Conservation (phyloP, 2,888 invertebrate genomes). For the Cheilosia urbana region DNA sequence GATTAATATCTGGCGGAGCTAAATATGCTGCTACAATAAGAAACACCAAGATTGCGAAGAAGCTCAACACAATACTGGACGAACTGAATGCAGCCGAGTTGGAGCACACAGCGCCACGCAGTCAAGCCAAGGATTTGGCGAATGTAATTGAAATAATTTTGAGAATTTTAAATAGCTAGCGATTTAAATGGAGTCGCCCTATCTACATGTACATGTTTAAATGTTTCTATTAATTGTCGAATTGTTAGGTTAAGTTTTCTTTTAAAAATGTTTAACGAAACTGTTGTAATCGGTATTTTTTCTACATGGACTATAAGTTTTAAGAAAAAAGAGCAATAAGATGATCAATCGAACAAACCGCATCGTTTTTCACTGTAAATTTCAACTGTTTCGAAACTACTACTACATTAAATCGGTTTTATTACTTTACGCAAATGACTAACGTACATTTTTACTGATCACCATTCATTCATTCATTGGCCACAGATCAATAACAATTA, state of each 20-base stretch:
- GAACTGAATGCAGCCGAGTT: constrained; percentile 70
- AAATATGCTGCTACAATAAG: constrained; percentile 81
- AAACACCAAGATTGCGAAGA: constrained; percentile 79
- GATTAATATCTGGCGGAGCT: constrained; percentile 80
- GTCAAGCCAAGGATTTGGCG: constrained; percentile 77
- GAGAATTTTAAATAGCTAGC: constrained; percentile 77
- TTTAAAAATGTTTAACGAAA: constrained; percentile 12
- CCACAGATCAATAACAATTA: no score
- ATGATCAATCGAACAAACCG: constrained; percentile 45
- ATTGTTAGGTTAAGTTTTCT: constrained; percentile 44
- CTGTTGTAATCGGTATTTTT: constrained; percentile 49
- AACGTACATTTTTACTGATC: no score
- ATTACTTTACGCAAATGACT: no score
- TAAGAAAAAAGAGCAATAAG: constrained; percentile 21
- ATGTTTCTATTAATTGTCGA: constrained; percentile 43
- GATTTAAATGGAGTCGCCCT: not conserved
- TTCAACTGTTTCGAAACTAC: not conserved
- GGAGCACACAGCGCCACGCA: constrained; percentile 61
- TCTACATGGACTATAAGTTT: constrained; percentile 39
- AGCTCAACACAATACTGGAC: constrained; percentile 77
- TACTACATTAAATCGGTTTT: no score
- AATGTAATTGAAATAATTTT: constrained; percentile 78
- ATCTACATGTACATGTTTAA: constrained; percentile 22
- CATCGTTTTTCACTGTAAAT: constrained; percentile 31
- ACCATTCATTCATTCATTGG: no score